These are phyloP conservation scores for Chrysomela aeneicollis DNA, from an alignment of 2,888 invertebrate genomes.

Conservation along the genomic window DNA sequence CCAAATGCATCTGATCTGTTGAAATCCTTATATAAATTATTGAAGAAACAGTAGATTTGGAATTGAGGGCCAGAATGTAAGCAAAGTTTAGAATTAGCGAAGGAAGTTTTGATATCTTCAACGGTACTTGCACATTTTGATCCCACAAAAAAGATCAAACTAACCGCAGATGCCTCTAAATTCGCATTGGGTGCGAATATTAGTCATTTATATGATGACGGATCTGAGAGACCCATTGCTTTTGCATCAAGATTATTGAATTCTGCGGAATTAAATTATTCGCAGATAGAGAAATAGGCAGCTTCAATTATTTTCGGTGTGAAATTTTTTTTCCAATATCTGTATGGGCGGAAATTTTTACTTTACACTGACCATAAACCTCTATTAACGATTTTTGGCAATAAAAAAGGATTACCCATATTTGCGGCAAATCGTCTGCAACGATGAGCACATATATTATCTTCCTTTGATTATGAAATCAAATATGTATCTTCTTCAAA, in stretches of 20 bases:
- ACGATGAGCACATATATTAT: constrained; percentile 21
- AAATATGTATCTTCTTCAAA: constrained; percentile 6
- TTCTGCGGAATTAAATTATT: constrained; percentile 14
- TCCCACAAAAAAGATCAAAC: background rate
- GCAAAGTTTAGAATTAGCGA: constrained; percentile 3
- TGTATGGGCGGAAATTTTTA: too few species aligned
- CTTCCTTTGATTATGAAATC: constrained; percentile 11
- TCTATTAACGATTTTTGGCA: too few species aligned
- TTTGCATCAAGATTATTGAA: too few species aligned
- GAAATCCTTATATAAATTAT: too few species aligned
- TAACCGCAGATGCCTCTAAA: background rate
- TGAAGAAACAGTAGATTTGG: background rate
- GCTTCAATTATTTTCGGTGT: too few species aligned
- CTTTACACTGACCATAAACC: too few species aligned
- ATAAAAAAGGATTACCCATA: background rate
- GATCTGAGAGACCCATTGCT: constrained; percentile 6
- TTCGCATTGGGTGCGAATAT: background rate
- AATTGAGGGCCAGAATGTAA: background rate
- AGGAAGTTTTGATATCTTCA: constrained; percentile 1
- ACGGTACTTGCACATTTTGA: background rate
- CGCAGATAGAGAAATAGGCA: too few species aligned
- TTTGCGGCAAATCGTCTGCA: constrained; percentile 19
- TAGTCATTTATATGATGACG: background rate
- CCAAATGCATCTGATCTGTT: background rate
- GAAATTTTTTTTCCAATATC: too few species aligned